Evolutionary conservation across 2,888 invertebrate genomes (phyloP), one percentile per base, ranked within the genome.

Genomic region (Drosophila antonietae): DNA sequence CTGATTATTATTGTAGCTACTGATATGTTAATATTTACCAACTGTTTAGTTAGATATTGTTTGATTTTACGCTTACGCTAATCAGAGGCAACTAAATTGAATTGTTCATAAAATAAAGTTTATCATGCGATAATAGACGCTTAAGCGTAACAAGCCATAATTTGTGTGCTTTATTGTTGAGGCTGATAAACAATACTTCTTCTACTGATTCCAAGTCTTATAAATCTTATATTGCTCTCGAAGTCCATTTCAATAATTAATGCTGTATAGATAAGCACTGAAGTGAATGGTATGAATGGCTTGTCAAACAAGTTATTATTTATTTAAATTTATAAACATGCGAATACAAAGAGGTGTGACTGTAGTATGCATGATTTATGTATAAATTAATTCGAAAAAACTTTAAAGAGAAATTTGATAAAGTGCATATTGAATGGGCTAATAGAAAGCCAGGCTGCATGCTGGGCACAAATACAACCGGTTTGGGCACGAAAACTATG

Each of bases 41-140:
- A 4, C 51, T 35, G 6, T 43, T 39, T 20, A 39, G 41, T 43
- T 35, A 39, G 20, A 46, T 15, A 0, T 33, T 43, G 18, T 55
- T 61, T 39, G 46, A 8, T 47, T 53, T 47, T 47, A 47, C n/a
- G 37, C 5, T 35, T 2, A 3, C 49, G 47, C 35, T 76, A 49
- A 75, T 56, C 72, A 60, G 39, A 12, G 18, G 28, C 28, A 64
- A 52, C 20, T 8, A 18, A 33, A 71, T 64, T 74, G 46, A 69
- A 58, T 64, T 55, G 23, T 15, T 15, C 10, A 37, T 41, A 35
- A 35, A 49, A 70, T 75, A 52, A 23, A 68, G 66, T 65, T 71
- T 55, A 59, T 20, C 44, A 64, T 4, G 9, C n/a, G 46, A 46
- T 69, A 77, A 78, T 75, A 63, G 59, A 37, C 65, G 46, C 43